Conservation (phyloP, 2,888 invertebrate species). For the Ichneumon xanthorius region DNA sequence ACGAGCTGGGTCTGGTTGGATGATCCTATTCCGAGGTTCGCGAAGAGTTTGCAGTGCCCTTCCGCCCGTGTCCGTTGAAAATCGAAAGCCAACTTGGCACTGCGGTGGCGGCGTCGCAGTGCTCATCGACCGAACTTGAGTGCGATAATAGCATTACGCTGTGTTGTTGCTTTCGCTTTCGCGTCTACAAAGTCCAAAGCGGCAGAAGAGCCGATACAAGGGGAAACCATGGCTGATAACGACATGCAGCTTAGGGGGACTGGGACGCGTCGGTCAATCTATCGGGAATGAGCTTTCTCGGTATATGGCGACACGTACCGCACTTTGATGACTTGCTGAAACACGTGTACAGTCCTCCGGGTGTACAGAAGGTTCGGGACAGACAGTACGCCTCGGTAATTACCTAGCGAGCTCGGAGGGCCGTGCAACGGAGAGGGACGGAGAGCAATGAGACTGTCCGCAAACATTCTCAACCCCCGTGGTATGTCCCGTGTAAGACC, state of each 20-base stretch:
- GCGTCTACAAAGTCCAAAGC: too few species aligned
- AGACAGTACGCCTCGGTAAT: constrained; percentile 46
- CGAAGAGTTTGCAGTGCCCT: constrained; percentile 56
- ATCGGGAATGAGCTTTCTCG: constrained; percentile 34
- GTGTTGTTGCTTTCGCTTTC: too few species aligned
- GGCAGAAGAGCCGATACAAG: neutral
- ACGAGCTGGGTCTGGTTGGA: constrained; percentile 50
- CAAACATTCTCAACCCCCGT: constrained; percentile 63
- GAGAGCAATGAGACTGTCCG: constrained; percentile 30
- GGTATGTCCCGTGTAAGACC: constrained; percentile 43
- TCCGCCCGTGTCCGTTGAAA: constrained; percentile 31
- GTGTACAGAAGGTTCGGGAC: constrained; percentile 11
- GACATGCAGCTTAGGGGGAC: neutral
- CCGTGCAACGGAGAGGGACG: neutral
- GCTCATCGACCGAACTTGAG: neutral
- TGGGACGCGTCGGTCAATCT: neutral
- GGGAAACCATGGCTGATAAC: neutral
- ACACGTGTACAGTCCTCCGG: constrained; percentile 44
- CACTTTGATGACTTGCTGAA: constrained; percentile 52
- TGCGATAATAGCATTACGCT: too few species aligned
- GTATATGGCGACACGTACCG: neutral
- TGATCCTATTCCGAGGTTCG: constrained; percentile 57
- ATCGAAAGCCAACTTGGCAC: constrained; percentile 32
- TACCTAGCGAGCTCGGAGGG: constrained; percentile 41
- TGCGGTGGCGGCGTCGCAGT: constrained; percentile 28